Percentiles rank a stretch among this genome's conserved stretches.
Evolutionary conservation across 1,140 invertebrate species (phyloP).

Genomic region (Bursaphelenchus mucronatus): DNA sequence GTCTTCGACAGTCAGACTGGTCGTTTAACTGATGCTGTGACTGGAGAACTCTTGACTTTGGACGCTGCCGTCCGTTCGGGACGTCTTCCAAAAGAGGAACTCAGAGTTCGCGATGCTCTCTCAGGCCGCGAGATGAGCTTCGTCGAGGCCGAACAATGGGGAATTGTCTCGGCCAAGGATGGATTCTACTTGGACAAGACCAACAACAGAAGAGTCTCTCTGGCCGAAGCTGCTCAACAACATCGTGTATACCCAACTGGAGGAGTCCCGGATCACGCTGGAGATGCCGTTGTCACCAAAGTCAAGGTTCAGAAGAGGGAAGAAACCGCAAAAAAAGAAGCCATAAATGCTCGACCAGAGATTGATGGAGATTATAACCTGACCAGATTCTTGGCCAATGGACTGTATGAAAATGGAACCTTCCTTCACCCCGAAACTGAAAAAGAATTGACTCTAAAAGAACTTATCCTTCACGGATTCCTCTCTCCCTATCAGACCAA

Average conservation of each 20-base stretch:
- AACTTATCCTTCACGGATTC: constrained; percentile 50
- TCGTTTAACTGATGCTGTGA: constrained; percentile 59
- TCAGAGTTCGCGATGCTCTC: constrained; percentile 72
- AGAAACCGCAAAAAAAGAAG: constrained; percentile 41
- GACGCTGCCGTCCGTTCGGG: constrained; percentile 68
- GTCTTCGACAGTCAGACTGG: constrained; percentile 50
- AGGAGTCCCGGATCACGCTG: constrained; percentile 61
- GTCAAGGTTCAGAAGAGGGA: constrained; percentile 52
- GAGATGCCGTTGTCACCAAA: constrained; percentile 71
- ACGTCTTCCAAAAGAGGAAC: constrained; percentile 48
- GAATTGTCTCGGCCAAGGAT: constrained; percentile 71
- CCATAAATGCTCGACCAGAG: constrained; percentile 20
- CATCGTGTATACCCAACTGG: constrained; percentile 58
- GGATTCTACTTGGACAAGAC: constrained; percentile 70
- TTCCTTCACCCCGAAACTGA: constrained; percentile 35
- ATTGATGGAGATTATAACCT: constrained; percentile 28
- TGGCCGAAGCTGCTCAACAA: constrained; percentile 66
- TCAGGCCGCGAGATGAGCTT: constrained; percentile 69
- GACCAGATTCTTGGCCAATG: constrained; percentile 27
- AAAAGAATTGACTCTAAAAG: constrained; percentile 47
- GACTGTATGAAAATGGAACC: constrained; percentile 33
- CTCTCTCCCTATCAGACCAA: constrained; percentile 43
- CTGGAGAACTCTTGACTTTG: constrained; percentile 71
- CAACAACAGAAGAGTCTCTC: constrained; percentile 70
- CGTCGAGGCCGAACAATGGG: constrained; percentile 69